A percentile compares a stretch with the other conserved stretches of the same genome.
Evolutionary conservation across 2,888 invertebrate genomes (phyloP).

Genomic region (Aphidoletes aphidimyza): DNA sequence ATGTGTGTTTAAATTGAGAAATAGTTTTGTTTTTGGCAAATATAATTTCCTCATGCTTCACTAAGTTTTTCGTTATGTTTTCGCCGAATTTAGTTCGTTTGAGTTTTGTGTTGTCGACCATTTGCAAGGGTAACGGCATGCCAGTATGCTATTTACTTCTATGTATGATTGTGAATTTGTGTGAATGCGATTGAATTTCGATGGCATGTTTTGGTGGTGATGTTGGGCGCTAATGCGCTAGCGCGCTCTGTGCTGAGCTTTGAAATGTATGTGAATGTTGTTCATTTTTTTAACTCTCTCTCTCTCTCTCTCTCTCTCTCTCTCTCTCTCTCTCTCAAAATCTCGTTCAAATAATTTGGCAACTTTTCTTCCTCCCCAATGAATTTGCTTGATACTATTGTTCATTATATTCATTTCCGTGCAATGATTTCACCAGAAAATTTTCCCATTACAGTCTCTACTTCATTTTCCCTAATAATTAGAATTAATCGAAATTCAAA

Average conservation of each 20-base stretch:
- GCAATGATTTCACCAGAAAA: neutral
- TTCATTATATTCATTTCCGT: neutral
- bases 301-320: too few species aligned
- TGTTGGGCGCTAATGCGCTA: neutral
- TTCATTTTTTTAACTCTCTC: too few species aligned
- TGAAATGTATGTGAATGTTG: too few species aligned
- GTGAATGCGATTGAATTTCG: too few species aligned
- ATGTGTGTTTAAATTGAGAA: neutral
- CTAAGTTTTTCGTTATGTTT: constrained; percentile 11
- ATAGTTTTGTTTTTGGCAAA: constrained; percentile 51
- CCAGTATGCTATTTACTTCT: too few species aligned
- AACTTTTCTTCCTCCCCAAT: neutral
- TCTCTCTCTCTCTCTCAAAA: neutral
- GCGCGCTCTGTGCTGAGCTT: too few species aligned
- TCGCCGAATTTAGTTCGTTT: constrained; percentile 1
- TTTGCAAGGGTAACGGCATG: neutral
- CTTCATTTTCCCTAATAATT: neutral
- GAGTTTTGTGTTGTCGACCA: neutral
- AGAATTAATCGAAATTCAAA: neutral
- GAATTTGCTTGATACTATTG: neutral
- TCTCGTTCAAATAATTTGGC: constrained; percentile 13
- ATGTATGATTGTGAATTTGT: too few species aligned
- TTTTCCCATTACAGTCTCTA: neutral
- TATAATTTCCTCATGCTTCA: constrained; percentile 42
- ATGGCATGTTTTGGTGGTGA: constrained; percentile 4